Percentiles rank a stretch among this genome's conserved stretches.
Conservation (phyloP, 2,888 invertebrate genomes). For the Neoaliturus tenellus region DNA sequence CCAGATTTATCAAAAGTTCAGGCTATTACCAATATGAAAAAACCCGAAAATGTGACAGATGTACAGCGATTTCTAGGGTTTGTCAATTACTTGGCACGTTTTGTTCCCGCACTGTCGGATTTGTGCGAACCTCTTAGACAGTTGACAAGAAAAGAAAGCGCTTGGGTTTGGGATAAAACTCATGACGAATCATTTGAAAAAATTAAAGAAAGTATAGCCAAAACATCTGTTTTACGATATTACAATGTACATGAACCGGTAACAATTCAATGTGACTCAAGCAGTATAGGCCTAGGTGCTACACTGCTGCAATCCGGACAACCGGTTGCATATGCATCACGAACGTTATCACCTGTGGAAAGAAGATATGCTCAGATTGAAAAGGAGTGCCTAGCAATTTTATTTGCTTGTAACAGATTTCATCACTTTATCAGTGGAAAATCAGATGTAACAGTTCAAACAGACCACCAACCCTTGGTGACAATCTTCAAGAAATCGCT, state of each 20-base stretch:
- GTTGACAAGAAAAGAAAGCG: constrained; percentile 60
- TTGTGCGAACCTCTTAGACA: constrained; percentile 62
- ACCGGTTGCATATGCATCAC: constrained; percentile 52
- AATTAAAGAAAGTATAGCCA: not conserved
- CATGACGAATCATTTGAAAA: no score
- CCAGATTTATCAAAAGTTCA: constrained; percentile 38
- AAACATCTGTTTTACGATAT: not conserved
- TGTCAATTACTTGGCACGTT: no score
- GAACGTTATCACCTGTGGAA: constrained; percentile 48
- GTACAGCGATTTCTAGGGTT: constrained; percentile 64
- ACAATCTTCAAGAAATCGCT: constrained; percentile 46
- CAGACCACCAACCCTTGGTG: constrained; percentile 37
- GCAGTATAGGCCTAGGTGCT: no score
- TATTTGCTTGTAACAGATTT: constrained; percentile 54
- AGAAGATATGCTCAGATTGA: constrained; percentile 50
- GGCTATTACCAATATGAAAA: constrained; percentile 60
- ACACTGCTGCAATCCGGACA: constrained; percentile 28
- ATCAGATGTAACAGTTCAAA: constrained; percentile 31
- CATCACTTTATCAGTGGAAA: constrained; percentile 51
- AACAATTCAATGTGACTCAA: constrained; percentile 52
- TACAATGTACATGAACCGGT: constrained; percentile 40
- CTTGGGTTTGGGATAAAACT: no score
- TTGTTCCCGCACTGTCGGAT: constrained; percentile 65
- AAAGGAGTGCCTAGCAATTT: constrained; percentile 50
- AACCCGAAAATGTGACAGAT: constrained; percentile 60